Base-by-base conservation (phyloP, 2,888 invertebrate species). In the Pyrgus malvae region DNA sequence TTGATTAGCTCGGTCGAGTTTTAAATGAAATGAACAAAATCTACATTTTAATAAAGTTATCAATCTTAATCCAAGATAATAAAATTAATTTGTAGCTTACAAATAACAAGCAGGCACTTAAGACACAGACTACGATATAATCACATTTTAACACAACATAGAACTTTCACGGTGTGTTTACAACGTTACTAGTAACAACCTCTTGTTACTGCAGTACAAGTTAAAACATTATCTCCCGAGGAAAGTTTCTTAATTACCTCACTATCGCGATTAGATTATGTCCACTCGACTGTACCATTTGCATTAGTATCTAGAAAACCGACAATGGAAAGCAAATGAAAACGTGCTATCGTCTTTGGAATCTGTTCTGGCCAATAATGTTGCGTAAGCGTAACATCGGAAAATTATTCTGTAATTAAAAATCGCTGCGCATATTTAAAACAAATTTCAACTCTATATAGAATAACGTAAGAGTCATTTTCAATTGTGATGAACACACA, bases 191-290 rank as follows among this genome's bases (percentile, higher is more conserved):
- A n/a, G n/a, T 45, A 45, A 38, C 51, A 44, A 53, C 25, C 54
- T 54, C 33, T 41, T 48, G 41, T 54, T 40, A 38, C 45, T 12
- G 38, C 16, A 5, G 40, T 54, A 53, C 54, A 46, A 41, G 25
- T 41, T 48, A 48, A 54, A 46, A 54, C 48, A 54, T 54, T 54
- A 48, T 54, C 46, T 38, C 12, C 40, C 38, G 33, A 48, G 33
- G 54, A 54, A 54, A 54, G 54, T 54, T 54, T 48, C 54, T 54
- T 54, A 54, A 54, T 54, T 54, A 54, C 54, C 46, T 12, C 27
- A 38, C 49, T 49, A 46, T 54, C 54, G 54, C 46, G 54, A 54
- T 54, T 54, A 54, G 54, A 54, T 54, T 54, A 48, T 54, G 33
- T 46, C 46, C 54, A 41, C 40, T 54, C 48, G 25, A 48, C 46